phyloP scores from a whole-genome alignment of 1,140 invertebrate genomes.

The Episyrphus balteatus region DNA sequence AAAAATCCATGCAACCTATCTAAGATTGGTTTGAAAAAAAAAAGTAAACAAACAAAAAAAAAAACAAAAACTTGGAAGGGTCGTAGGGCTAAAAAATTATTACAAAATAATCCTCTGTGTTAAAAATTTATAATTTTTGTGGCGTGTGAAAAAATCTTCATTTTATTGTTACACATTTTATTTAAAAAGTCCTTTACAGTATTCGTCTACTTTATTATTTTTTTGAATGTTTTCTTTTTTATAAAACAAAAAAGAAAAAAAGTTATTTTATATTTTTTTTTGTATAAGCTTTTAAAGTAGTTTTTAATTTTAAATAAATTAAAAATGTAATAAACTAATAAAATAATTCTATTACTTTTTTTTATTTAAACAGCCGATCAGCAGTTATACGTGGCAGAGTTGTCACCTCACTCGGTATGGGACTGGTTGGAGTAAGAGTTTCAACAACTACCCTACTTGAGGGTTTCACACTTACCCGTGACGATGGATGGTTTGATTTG shows the following conservation, averaged over 20 bases:
- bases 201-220: no score
- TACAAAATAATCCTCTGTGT: no score
- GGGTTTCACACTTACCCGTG: slow-evolving; percentile 86
- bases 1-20: no score
- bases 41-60: no score
- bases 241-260: not conserved
- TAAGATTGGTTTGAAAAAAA: no score
- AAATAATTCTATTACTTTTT: slow-evolving; percentile 15
- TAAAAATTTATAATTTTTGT: no score
- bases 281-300: slow-evolving; percentile 5
- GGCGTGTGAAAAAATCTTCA: no score
- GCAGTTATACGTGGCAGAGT: slow-evolving; percentile 92
- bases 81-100: no score
- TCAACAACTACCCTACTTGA: slow-evolving; percentile 79
- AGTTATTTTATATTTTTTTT: slow-evolving; percentile 21
- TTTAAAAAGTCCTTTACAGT: no score
- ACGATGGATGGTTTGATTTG: slow-evolving; percentile 91
- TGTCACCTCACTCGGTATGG: slow-evolving; percentile 78
- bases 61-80: no score
- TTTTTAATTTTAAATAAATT: not conserved
- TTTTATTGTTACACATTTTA: no score
- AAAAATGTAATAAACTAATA: slow-evolving; percentile 11
- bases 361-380: slow-evolving; percentile 60
- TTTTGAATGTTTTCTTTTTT: not conserved
- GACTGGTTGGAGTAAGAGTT: slow-evolving; percentile 87